Percentiles rank a stretch among this genome's conserved stretches.
These are phyloP conservation scores for Oncorhynchus kisutch DNA, from an alignment of 2,113 vertebrate genomes.

Conservation along the genomic window DNA sequence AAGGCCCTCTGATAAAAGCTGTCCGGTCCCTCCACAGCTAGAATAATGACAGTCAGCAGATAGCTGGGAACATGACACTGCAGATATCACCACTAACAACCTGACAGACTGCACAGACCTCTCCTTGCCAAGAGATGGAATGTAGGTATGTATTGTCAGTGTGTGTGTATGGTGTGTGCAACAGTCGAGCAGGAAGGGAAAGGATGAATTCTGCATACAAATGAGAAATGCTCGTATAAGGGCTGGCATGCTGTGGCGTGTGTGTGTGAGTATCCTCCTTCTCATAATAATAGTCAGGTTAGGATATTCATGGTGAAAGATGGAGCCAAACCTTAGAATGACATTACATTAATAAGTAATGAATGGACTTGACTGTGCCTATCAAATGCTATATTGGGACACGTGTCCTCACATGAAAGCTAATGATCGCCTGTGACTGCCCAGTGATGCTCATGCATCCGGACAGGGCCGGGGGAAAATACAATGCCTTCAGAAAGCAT, in stretches of 20 bases:
- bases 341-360: background rate
- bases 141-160: background rate
- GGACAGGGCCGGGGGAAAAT: background rate
- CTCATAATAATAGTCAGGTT: background rate
- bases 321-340: background rate
- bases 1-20: background rate
- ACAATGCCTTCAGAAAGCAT: too few relatives aligned
- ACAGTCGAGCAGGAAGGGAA: too few relatives aligned
- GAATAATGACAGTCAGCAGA: background rate
- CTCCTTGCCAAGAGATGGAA: background rate
- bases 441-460: background rate
- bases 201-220: background rate
- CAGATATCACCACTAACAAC: background rate
- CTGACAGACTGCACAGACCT: background rate
- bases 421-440: constrained; percentile 3
- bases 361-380: background rate
- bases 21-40: background rate
- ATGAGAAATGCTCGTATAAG: background rate
- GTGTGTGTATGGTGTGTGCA: constrained; percentile 1
- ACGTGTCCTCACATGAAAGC: background rate
- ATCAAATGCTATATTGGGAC: background rate
- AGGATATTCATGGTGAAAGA: background rate
- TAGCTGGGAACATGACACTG: background rate
- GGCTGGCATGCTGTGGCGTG: constrained; percentile 1
- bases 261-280: background rate